Percentiles rank a stretch among this genome's conserved stretches.
Conservation (phyloP, 1,140 invertebrate genomes). For the Hyposmocoma kahamanoa region DNA sequence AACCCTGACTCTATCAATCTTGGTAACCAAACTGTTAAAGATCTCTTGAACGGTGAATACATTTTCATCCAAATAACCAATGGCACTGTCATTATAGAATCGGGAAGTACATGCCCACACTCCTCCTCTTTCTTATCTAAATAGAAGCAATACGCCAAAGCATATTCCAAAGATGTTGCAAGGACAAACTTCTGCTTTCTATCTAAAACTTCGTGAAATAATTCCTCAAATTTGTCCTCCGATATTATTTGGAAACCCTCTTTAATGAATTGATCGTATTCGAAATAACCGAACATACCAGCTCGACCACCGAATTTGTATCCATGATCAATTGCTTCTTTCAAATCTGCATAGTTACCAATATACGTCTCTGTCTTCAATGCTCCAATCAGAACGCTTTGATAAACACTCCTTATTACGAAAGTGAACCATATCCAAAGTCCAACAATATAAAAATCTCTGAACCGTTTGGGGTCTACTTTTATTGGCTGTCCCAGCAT, state of each 20-base stretch:
- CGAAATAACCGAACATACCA: slow-evolving; percentile 40
- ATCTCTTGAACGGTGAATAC: slow-evolving; percentile 34
- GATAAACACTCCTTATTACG: slow-evolving; percentile 47
- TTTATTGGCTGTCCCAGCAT: slow-evolving; percentile 44
- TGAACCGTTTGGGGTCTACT: slow-evolving; percentile 36
- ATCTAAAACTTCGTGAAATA: slow-evolving; percentile 35
- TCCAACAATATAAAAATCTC: slow-evolving; percentile 48
- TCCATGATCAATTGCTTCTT: slow-evolving; percentile 35
- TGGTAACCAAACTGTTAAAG: slow-evolving; percentile 32
- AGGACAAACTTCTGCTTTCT: slow-evolving; percentile 41
- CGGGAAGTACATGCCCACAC: slow-evolving; percentile 45
- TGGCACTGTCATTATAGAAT: slow-evolving; percentile 50
- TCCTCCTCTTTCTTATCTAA: slow-evolving; percentile 33
- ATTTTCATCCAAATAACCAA: slow-evolving; percentile 48
- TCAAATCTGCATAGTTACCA: slow-evolving; percentile 34
- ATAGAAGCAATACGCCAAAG: slow-evolving; percentile 38
- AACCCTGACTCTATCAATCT: slow-evolving; percentile 42
- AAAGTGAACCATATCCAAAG: slow-evolving; percentile 57
- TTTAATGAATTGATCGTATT: slow-evolving; percentile 40
- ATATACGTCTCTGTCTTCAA: slow-evolving; percentile 37
- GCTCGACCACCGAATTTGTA: slow-evolving; percentile 41
- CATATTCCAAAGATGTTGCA: slow-evolving; percentile 47
- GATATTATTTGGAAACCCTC: slow-evolving; percentile 38
- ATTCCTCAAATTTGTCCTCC: slow-evolving; percentile 34
- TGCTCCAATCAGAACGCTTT: slow-evolving; percentile 49